Evolutionary conservation across 1,140 invertebrate species (phyloP).

Genomic region (Diachasmimorpha longicaudata): DNA sequence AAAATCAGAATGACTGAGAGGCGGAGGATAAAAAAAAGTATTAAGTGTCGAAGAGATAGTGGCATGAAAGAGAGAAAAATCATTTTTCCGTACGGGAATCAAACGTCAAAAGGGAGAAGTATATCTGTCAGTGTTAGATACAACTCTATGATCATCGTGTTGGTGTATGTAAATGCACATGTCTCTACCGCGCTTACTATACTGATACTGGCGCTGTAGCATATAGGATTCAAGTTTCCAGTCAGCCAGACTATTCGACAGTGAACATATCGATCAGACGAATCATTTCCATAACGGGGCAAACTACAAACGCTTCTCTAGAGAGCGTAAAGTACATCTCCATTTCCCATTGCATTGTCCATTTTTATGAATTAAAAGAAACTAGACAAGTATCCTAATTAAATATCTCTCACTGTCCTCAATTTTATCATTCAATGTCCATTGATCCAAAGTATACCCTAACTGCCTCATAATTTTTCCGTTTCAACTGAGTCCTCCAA

Average conservation of each 20-base stretch:
- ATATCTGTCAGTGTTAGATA: background rate
- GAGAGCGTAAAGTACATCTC: too few species aligned
- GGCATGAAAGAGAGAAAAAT: background rate
- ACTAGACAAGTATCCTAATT: background rate
- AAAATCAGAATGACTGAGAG: slow-evolving; percentile 7
- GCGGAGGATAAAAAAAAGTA: background rate
- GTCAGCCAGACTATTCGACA: background rate
- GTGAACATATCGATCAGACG: slow-evolving; percentile 8
- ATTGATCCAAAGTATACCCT: background rate
- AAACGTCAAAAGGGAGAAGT: background rate
- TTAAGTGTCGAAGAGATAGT: background rate
- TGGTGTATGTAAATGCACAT: background rate
- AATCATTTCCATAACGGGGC: slow-evolving; percentile 11
- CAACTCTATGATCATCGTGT: background rate
- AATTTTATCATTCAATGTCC: background rate
- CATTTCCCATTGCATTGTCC: too few species aligned
- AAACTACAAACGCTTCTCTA: background rate
- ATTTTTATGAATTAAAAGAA: background rate
- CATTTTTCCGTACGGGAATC: background rate
- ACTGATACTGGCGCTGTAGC: background rate
- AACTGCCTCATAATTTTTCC: background rate
- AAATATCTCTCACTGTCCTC: too few species aligned
- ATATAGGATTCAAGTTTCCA: background rate
- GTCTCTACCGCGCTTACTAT: background rate
- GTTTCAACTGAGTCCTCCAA: background rate